Conservation (phyloP, 2,113 vertebrate species). For the Apus apus region DNA sequence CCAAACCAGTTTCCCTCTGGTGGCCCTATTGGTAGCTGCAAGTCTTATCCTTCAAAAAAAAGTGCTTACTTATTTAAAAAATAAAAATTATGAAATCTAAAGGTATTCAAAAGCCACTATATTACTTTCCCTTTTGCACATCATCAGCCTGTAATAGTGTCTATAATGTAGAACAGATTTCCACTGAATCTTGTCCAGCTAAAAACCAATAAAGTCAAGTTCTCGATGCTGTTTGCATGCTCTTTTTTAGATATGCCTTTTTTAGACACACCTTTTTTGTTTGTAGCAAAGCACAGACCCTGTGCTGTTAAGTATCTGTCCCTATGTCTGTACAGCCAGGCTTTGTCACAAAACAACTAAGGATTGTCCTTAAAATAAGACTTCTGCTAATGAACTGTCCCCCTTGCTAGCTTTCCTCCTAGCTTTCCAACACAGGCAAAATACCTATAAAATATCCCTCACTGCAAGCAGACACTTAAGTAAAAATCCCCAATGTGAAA, state of each 20-base stretch:
- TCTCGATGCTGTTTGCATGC: not conserved
- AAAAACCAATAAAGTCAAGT: not conserved
- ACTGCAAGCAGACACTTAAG: not conserved
- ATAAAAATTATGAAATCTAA: not conserved
- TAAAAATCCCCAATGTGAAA: not conserved
- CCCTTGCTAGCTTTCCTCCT: not conserved
- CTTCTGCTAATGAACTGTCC: not conserved
- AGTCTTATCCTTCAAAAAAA: not conserved
- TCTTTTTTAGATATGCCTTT: not conserved
- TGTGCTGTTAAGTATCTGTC: not conserved
- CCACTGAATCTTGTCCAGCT: not conserved
- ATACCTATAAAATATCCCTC: not conserved
- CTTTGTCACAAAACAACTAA: not conserved
- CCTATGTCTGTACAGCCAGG: not conserved
- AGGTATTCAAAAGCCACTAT: not conserved
- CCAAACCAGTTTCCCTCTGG: not conserved
- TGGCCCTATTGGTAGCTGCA: not conserved
- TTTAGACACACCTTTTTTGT: not conserved
- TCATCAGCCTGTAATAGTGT: not conserved
- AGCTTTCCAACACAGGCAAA: not conserved
- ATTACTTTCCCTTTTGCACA: not conserved
- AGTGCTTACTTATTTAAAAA: not conserved
- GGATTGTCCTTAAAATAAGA: not conserved
- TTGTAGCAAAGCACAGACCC: not conserved
- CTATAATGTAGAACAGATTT: not conserved